These are phyloP conservation scores for Diachasmimorpha longicaudata DNA, from an alignment of 1,140 invertebrate genomes.

Conservation along the genomic window DNA sequence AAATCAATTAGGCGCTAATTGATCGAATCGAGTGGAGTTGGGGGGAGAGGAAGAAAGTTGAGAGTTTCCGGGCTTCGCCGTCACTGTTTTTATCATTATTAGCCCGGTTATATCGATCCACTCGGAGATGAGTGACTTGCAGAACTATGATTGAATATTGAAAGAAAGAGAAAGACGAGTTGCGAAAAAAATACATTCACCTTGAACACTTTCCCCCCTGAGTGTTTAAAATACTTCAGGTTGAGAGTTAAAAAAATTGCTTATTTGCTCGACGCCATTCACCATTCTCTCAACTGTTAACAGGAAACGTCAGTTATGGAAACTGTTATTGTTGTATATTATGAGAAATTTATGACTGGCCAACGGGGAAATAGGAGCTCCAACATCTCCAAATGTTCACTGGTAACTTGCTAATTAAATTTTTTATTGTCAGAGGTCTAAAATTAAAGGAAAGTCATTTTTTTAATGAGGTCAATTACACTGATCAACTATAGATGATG, in stretches of 20 bases:
- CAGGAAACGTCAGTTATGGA: not conserved
- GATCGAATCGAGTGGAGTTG: not conserved
- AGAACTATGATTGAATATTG: slow-evolving; percentile 13
- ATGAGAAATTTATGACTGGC: not conserved
- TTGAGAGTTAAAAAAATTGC: not conserved
- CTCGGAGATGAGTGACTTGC: not conserved
- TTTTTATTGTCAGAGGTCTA: not conserved
- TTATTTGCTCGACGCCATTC: not conserved
- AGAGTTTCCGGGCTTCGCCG: not conserved
- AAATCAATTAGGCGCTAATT: slow-evolving; percentile 48
- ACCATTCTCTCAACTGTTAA: not conserved
- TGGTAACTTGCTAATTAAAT: not conserved
- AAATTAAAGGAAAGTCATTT: not conserved
- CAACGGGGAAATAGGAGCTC: not conserved
- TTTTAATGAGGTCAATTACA: too few relatives aligned
- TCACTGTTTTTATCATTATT: slow-evolving; percentile 10
- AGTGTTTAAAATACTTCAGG: not conserved
- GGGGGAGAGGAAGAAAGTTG: not conserved
- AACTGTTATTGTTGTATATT: slow-evolving; percentile 7
- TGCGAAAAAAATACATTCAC: not conserved
- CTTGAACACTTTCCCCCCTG: not conserved
- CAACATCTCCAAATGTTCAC: not conserved
- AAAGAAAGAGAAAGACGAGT: not conserved
- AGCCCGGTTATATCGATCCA: not conserved
- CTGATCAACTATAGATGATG: too few relatives aligned